These are phyloP conservation scores for Myotis pilosus DNA, from an alignment of 2,797 vertebrate species.

Conservation along the genomic window DNA sequence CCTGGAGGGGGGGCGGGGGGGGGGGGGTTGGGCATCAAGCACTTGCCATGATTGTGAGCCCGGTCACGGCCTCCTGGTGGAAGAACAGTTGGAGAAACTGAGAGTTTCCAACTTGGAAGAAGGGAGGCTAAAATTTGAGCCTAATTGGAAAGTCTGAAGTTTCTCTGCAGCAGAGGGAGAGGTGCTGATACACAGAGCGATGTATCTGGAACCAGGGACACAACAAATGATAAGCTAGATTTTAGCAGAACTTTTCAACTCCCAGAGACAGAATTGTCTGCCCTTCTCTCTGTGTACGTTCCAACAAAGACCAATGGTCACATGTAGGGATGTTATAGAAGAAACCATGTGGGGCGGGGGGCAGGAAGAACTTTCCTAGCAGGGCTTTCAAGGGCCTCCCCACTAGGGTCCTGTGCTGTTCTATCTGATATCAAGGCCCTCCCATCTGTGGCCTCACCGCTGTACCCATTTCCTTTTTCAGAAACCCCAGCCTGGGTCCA, in stretches of 20 bases:
- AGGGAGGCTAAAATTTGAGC: neutral
- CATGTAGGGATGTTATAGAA: accelerated
- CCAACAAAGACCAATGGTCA: neutral
- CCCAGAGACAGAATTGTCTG: neutral
- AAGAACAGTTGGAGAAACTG: neutral
- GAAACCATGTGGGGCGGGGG: neutral
- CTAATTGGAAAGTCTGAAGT: neutral
- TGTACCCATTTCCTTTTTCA: neutral
- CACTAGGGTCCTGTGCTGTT: neutral
- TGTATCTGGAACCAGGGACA: neutral
- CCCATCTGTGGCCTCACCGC: neutral
- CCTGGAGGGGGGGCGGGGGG: no score
- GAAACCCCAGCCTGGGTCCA: neutral
- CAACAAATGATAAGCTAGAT: neutral
- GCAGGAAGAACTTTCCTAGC: neutral
- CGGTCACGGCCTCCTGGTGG: neutral
- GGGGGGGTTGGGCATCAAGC: neutral
- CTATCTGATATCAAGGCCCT: neutral
- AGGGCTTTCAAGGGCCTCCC: neutral
- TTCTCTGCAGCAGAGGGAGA: neutral
- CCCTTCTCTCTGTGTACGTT: neutral
- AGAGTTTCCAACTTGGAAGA: neutral
- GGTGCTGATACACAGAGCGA: neutral
- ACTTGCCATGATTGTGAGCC: neutral
- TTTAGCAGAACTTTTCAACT: neutral